Conservation (phyloP, 2,113 vertebrate genomes). For the Pithys albifrons region DNA sequence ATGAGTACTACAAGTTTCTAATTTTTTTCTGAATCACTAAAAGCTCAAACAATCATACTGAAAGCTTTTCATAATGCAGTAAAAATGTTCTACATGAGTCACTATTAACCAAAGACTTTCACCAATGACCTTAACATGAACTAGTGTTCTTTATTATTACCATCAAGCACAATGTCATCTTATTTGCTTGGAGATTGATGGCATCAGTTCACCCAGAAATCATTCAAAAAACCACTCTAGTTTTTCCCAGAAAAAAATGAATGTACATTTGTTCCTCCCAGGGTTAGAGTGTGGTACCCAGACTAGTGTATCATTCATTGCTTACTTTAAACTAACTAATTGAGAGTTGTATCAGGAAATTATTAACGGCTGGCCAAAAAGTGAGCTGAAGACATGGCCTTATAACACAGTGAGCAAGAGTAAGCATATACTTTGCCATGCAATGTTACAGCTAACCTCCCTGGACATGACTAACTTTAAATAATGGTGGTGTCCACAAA, state of each 20-base stretch:
- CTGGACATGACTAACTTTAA: not conserved
- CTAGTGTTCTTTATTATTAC: not conserved
- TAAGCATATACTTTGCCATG: not conserved
- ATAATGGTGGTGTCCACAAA: not conserved
- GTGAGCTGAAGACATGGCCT: not conserved
- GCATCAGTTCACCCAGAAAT: not conserved
- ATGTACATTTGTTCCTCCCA: rapidly evolving
- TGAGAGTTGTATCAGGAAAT: not conserved
- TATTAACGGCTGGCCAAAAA: not conserved
- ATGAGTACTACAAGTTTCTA: not conserved
- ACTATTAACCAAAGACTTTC: not conserved
- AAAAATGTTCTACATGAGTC: not conserved
- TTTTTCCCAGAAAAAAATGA: not conserved
- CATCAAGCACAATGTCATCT: not conserved
- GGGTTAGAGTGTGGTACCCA: not conserved
- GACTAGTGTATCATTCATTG: not conserved
- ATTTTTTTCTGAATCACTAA: not conserved
- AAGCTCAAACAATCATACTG: not conserved
- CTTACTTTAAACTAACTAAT: not conserved
- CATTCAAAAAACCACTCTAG: not conserved
- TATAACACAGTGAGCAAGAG: not conserved
- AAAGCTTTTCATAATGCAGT: not conserved
- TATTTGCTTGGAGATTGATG: not conserved
- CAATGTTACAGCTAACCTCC: not conserved
- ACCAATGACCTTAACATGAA: not conserved